Evolutionary conservation across 2,797 vertebrate species (phyloP).

Genomic region (Yasuhikotakia modesta): DNA sequence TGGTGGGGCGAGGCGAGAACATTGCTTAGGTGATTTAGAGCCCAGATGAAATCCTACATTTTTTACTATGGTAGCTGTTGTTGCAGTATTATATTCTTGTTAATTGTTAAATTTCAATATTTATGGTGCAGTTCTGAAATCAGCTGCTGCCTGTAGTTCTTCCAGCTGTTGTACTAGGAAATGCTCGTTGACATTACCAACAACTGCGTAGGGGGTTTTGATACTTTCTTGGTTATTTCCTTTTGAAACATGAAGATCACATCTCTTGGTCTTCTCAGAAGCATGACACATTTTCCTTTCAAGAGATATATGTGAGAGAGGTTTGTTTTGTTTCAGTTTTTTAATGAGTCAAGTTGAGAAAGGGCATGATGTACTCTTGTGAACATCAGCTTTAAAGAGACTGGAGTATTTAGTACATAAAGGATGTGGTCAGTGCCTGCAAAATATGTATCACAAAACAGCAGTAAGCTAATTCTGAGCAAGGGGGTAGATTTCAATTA

Average conservation of each 20-base stretch:
- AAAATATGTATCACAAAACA: conserved; percentile 18
- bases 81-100: neutral
- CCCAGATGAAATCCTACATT: neutral
- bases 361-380: conserved; percentile 43
- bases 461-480: conserved; percentile 36
- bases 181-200: conserved; percentile 37
- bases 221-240: conserved; percentile 45
- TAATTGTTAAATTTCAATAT: neutral
- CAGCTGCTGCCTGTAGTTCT: conserved; percentile 22
- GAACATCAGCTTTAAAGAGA: conserved; percentile 48
- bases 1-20: neutral
- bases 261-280: conserved; percentile 61
- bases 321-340: conserved; percentile 57
- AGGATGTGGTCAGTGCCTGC: conserved; percentile 20
- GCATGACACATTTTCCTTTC: conserved; percentile 61
- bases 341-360: conserved; percentile 56
- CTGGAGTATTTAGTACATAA: conserved; percentile 32
- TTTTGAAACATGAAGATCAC: conserved; percentile 53
- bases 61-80: neutral
- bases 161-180: conserved; percentile 45
- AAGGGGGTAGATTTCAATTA: neutral
- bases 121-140: conserved; percentile 1
- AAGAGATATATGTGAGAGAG: conserved; percentile 49
- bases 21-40: too few relatives aligned
- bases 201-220: conserved; percentile 42